Percentiles rank a stretch among this genome's conserved stretches.
Conservation (phyloP, 1,140 invertebrate species). For the Apis cerana region DNA sequence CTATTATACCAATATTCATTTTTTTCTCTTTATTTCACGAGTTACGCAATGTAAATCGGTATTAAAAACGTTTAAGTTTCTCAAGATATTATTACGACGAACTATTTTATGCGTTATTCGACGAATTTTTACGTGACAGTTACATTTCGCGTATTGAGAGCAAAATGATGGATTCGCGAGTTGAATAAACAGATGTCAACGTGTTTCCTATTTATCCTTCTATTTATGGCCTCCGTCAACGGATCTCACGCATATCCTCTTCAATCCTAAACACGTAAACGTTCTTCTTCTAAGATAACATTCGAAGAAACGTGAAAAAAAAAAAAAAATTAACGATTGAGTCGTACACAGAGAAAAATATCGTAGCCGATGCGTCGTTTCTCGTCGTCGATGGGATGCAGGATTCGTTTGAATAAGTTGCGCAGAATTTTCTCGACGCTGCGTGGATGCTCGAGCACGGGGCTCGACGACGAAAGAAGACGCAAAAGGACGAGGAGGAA, state of each 20-base stretch:
- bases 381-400: too few relatives aligned
- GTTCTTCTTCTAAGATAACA: neutral
- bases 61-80: too few relatives aligned
- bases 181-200: conserved; percentile 52
- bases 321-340: conserved; percentile 15
- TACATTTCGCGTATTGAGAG: conserved; percentile 41
- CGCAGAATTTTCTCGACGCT: conserved; percentile 35
- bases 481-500: conserved; percentile 42
- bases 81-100: conserved; percentile 17
- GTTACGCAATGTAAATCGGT: too few relatives aligned
- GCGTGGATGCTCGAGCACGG: neutral
- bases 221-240: conserved; percentile 53
- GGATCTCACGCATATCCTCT: neutral
- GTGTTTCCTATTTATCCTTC: conserved; percentile 20
- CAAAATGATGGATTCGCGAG: conserved; percentile 56
- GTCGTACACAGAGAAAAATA: neutral
- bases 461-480: conserved; percentile 29
- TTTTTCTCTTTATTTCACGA: neutral
- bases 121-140: conserved; percentile 29
- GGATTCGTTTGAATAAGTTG: neutral
- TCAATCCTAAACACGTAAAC: neutral
- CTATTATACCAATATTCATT: neutral
- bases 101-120: conserved; percentile 40
- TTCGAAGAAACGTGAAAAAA: neutral
- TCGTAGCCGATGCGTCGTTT: neutral